phyloP scores from a whole-genome alignment of 2,797 vertebrate genomes.

The Manis pentadactyla region DNA sequence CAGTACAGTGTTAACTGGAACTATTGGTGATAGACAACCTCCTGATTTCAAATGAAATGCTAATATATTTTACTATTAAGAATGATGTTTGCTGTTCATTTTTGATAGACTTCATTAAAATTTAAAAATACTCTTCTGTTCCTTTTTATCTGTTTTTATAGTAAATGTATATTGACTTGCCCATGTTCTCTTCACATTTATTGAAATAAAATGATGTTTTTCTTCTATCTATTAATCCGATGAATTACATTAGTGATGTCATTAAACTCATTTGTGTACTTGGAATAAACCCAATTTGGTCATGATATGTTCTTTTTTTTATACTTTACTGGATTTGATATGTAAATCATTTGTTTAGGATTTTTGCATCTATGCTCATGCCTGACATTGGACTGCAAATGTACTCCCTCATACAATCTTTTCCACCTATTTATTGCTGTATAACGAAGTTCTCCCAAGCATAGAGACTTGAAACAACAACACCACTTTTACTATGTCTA shows the following conservation, averaged over 20 bases:
- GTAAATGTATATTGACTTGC: neutral
- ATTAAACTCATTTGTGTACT: neutral
- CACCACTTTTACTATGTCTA: neutral
- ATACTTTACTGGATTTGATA: neutral
- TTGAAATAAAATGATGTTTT: neutral
- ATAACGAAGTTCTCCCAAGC: conserved; percentile 5
- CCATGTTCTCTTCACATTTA: neutral
- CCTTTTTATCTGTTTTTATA: conserved; percentile 23
- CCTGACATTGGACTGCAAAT: neutral
- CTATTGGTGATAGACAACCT: neutral
- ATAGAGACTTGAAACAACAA: neutral
- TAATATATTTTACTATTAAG: neutral
- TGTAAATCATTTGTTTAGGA: neutral
- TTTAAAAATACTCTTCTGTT: neutral
- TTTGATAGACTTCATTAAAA: neutral
- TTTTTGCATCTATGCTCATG: neutral
- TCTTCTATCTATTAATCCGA: neutral
- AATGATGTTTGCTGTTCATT: neutral
- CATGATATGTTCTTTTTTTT: neutral
- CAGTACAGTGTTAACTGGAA: neutral
- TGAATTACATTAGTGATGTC: neutral
- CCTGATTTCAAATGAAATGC: conserved; percentile 27
- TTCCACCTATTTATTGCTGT: conserved; percentile 17
- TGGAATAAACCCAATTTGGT: neutral
- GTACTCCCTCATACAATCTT: neutral